Evolutionary conservation across 30 jellyfish, hydroid and myxozoan species (phyloP).

Genomic region (Haliclystus octoradiatus): DNA sequence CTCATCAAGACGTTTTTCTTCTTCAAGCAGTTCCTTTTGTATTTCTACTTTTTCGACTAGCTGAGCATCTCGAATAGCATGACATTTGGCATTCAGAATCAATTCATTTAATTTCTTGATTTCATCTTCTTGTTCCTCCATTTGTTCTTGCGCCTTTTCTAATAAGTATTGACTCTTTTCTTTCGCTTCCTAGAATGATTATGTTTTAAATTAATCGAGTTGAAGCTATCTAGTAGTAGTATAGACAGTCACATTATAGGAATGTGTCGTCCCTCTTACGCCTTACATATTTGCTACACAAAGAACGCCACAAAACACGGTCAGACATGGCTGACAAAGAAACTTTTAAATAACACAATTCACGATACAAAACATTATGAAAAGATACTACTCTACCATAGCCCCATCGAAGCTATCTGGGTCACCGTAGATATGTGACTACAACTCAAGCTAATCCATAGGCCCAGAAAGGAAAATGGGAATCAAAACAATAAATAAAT

Average conservation of each 20-base stretch:
- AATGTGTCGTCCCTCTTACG: no score
- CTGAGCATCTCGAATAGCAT: conserved; percentile 97
- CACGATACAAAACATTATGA: not conserved
- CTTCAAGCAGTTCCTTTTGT: conserved; percentile 82
- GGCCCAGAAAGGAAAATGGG: no score
- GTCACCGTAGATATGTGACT: no score
- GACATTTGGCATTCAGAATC: conserved; percentile 93
- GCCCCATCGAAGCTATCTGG: no score
- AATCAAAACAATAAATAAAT: not conserved
- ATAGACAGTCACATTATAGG: no score
- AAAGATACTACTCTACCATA: not conserved
- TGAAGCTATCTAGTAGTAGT: no score
- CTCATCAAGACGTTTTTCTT: conserved; percentile 88
- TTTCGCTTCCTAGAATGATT: conserved; percentile 80
- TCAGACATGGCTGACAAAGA: no score
- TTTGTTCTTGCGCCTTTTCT: conserved; percentile 89
- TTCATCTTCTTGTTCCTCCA: conserved; percentile 98
- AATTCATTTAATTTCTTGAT: conserved; percentile 84
- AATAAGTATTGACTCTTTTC: conserved; percentile 77
- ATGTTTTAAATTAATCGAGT: no score
- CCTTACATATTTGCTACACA: no score
- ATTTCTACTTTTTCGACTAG: conserved; percentile 87
- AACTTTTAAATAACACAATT: no score
- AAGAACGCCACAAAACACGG: no score
- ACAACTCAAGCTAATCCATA: no score